phyloP scores from a whole-genome alignment of 2,888 invertebrate genomes.

The Drosophila kokeensis region DNA sequence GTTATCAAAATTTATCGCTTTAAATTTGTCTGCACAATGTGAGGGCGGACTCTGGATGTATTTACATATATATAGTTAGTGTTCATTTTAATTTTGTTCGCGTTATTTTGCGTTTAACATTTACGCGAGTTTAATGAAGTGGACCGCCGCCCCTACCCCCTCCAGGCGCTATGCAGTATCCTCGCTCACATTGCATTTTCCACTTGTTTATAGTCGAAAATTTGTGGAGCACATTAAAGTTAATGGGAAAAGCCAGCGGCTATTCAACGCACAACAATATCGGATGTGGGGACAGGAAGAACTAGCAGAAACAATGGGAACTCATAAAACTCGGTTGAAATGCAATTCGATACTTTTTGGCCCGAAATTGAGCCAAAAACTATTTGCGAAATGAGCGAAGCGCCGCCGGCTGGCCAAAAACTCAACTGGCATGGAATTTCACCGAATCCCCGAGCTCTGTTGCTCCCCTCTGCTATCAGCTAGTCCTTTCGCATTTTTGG shows the following conservation, averaged over 20 bases:
- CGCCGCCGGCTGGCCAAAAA: constrained; percentile 22
- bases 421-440: constrained; percentile 6
- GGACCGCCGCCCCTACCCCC: background rate
- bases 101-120: constrained; percentile 47
- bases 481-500: constrained; percentile 6
- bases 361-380: constrained; percentile 36
- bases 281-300: background rate
- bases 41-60: background rate
- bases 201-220: constrained; percentile 44
- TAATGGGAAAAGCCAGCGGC: constrained; percentile 55
- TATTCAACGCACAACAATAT: constrained; percentile 12
- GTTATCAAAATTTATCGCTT: constrained; percentile 75
- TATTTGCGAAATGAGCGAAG: constrained; percentile 55
- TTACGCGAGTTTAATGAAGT: constrained; percentile 62
- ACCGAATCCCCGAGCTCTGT: background rate
- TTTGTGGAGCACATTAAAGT: constrained; percentile 60
- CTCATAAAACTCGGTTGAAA: constrained; percentile 46
- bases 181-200: constrained; percentile 25
- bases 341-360: constrained; percentile 50
- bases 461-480: background rate
- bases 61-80: constrained; percentile 15
- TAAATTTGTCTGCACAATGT: constrained; percentile 61
- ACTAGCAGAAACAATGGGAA: constrained; percentile 18
- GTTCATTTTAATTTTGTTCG: constrained; percentile 51
- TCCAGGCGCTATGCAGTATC: background rate